Evolutionary conservation across 2,888 invertebrate species (phyloP), one percentile per base, ranked within the genome.

Genomic region (Drosophila meridionalis): DNA sequence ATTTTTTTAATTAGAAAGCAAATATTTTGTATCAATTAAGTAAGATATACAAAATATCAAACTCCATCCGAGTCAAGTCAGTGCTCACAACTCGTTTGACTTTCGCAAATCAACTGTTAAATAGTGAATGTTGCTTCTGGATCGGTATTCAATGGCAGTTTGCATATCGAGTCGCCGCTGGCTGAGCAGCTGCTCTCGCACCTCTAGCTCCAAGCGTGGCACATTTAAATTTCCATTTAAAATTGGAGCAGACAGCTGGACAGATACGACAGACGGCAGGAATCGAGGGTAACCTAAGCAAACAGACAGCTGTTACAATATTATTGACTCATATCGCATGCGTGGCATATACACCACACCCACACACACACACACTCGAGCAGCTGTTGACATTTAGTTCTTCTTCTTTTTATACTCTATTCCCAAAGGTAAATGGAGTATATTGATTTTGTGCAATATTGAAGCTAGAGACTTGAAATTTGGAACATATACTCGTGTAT

Each of bases 321-420:
- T 87, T 87, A 87, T 87, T 86, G 87, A 87, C 85, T 86, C 87
- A 87, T 86, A 86, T 84, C 78, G 85, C 80, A 87, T 79, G 81
- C 81, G 82, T 69, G 68, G 65, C 79, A 73, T 59, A 78, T 58
- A 75, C 77, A 77, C 64, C 64, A 65, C 61, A 59, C 47, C 55
- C 32, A 47, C 11, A 36, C 12, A 66, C 43, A 68, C 30, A 40
- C 43, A 50, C 55, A 53, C 52, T 76, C 45, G 53, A 69, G 43
- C 78, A 76, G 71, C 69, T 78, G 65, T 66, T 71, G 66, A 61
- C 65, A 69, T 71, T 80, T 67, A 69, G 68, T 48, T 76, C 63
- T 26, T n/a, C 38, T 60, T 26, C 32, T 6, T 38, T 20, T 5
- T 11, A 20, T 20, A 20, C 20, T 20, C 20, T 20, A 20, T 20